These are phyloP conservation scores for Apotomis betuletana DNA, from an alignment of 2,888 invertebrate species.

Conservation along the genomic window DNA sequence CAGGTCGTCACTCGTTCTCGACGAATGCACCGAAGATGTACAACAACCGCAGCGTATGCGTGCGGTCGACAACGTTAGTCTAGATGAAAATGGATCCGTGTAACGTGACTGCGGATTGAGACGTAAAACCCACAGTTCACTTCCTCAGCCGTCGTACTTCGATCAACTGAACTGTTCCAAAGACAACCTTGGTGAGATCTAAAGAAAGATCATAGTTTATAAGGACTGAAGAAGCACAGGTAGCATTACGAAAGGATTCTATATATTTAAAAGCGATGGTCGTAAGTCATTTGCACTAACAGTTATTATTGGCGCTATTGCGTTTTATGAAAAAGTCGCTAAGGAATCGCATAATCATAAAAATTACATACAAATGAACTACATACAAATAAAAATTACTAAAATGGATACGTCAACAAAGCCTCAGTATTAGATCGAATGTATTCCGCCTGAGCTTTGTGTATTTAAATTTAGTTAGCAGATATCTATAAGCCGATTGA, in stretches of 20 bases:
- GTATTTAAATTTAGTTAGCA: not conserved
- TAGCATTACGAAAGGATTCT: not conserved
- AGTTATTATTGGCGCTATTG: too few species aligned
- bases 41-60: slow-evolving; percentile 63
- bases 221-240: not conserved
- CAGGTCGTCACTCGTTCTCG: slow-evolving; percentile 65
- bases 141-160: not conserved
- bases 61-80: slow-evolving; percentile 63
- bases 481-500: not conserved
- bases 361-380: too few species aligned
- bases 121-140: slow-evolving; percentile 16
- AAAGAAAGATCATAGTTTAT: not conserved
- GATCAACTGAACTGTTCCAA: not conserved
- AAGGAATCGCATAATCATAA: too few species aligned
- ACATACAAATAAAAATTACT: too few species aligned
- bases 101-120: slow-evolving; percentile 57
- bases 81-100: slow-evolving; percentile 58
- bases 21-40: slow-evolving; percentile 65
- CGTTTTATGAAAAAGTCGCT: too few species aligned
- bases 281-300: too few species aligned
- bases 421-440: not conserved
- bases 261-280: too few species aligned
- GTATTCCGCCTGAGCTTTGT: not conserved
- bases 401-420: too few species aligned
- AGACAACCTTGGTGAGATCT: not conserved